Evolutionary conservation across 1,140 invertebrate species (phyloP).

Genomic region (Ceratina australensis): DNA sequence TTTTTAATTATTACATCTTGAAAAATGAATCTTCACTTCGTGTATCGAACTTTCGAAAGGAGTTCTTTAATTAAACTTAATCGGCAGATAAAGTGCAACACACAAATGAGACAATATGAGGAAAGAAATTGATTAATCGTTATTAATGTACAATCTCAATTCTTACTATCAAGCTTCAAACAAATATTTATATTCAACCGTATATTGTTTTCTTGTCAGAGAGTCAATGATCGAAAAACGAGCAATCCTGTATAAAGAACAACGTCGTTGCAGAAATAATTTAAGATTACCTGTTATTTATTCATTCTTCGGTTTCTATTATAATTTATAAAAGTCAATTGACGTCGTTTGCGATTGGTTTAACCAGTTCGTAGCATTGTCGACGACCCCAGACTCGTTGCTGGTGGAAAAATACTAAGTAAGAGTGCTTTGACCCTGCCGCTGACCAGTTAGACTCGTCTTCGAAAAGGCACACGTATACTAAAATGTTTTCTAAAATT

Average conservation of each 20-base stretch:
- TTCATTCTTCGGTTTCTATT: not conserved
- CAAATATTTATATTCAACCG: no score
- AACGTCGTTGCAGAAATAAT: no score
- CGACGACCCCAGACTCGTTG: constrained; percentile 12
- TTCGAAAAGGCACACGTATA: not conserved
- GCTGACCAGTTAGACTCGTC: not conserved
- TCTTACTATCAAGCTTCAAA: no score
- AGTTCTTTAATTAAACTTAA: no score
- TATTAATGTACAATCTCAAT: no score
- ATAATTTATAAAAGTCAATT: constrained; percentile 27
- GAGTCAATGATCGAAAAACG: no score
- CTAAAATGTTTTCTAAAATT: not conserved
- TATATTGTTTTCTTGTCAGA: no score
- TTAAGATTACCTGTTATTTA: not conserved
- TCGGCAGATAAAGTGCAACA: no score
- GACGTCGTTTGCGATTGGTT: not conserved
- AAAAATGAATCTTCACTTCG: no score
- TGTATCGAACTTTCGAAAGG: not conserved
- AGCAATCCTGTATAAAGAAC: no score
- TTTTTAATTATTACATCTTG: not conserved
- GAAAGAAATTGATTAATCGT: no score
- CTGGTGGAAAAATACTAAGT: constrained; percentile 36
- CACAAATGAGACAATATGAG: no score
- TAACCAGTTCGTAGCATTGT: constrained; percentile 3
- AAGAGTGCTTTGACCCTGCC: constrained; percentile 30